Base-by-base conservation (phyloP, 2,113 vertebrate species). In the Myxocyprinus asiaticus region DNA sequence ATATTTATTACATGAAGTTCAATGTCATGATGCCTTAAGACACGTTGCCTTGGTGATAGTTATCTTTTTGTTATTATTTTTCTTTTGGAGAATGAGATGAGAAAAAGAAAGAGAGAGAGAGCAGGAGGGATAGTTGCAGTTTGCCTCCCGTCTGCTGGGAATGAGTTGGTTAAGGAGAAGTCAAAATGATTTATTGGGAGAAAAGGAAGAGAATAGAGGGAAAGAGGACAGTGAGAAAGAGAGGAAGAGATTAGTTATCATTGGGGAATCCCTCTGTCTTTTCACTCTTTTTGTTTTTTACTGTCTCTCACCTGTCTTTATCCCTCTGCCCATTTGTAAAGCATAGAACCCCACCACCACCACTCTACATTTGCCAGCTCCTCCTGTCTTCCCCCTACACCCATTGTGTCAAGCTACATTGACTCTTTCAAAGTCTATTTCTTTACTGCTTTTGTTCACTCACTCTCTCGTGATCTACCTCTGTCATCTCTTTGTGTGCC, bases 111-210 rank as follows among this genome's bases (percentile, higher is more conserved):
- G 14, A 83, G 70, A 87, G 80, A 74, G 5, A 82, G 78, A 81
- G 82, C 69, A 78, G 89, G 85, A 87, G 80, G 86, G 87, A 91
- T 80, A 89, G 90, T 91, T 92, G 91, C 85, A 88, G 89, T 91
- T 93, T 92, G 91, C 90, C 87, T 84, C 85, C 80, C 71, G 88
- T 89, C 93, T 93, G 91, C 88, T 90, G 92, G 93, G 93, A 94
- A 92, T 91, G 91, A 91, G 93, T 90, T 94, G 91, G 90, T 93
- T 93, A 93, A 92, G 90, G 87, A 86, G 89, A 91, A 93, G 92
- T 92, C 92, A 92, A 86, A 88, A 93, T 93, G 93, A 93, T 93
- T 93, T 93, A 94, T 94, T 92, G 90, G 90, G 85, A 87, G 88
- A 92, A 91, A 91, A 91, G 88, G 78, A 90, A 33, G 89, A 88